phyloP scores from a whole-genome alignment of 1,140 invertebrate genomes.

The Trigoniulus corallinus region DNA sequence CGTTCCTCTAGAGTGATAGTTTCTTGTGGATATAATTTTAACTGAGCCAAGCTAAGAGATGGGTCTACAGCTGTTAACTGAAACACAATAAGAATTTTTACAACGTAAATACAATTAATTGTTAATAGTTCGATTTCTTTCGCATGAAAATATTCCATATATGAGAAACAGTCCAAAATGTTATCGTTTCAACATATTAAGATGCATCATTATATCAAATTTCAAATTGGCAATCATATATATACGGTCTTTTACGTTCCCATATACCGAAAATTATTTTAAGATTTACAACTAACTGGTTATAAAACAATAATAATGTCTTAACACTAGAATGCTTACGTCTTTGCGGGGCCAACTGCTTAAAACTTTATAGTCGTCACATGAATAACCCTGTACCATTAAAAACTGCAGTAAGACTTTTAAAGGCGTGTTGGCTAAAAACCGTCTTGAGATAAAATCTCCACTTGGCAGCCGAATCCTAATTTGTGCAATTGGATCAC shows the following conservation, averaged over 20 bases:
- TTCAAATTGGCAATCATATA: background rate
- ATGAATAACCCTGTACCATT: constrained; percentile 65
- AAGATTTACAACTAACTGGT: background rate
- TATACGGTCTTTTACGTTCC: background rate
- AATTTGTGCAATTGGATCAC: constrained; percentile 23
- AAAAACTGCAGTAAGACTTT: constrained; percentile 68
- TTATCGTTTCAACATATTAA: background rate
- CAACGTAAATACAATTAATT: too few relatives aligned
- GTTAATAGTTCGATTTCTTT: too few relatives aligned
- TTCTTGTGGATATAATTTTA: constrained; percentile 80
- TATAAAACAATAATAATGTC: too few relatives aligned
- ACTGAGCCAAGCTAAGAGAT: constrained; percentile 51
- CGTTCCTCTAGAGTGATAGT: constrained; percentile 77
- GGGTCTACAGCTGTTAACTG: constrained; percentile 62
- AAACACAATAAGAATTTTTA: constrained; percentile 23
- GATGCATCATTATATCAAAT: constrained; percentile 8
- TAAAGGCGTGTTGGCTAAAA: constrained; percentile 22
- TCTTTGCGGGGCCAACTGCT: constrained; percentile 82
- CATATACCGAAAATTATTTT: background rate
- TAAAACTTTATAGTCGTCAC: constrained; percentile 76
- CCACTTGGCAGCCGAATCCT: constrained; percentile 27
- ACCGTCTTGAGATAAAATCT: constrained; percentile 24
- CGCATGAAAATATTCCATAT: too few relatives aligned
- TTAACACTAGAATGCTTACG: constrained; percentile 39
- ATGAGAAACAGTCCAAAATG: background rate